phyloP scores from a whole-genome alignment of 2,797 vertebrate genomes.

The Platalea minor region DNA sequence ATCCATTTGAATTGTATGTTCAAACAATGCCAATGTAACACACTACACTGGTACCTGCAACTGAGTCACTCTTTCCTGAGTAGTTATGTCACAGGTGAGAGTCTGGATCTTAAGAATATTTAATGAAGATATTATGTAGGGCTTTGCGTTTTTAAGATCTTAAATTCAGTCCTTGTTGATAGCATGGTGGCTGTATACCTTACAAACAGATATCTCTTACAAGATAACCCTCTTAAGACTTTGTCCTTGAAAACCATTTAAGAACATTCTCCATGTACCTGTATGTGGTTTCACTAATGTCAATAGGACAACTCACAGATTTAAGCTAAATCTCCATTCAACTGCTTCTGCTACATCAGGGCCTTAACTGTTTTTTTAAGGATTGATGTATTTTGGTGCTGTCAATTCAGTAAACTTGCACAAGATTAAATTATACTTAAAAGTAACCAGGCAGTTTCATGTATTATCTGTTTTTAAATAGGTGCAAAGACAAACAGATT shows the following conservation, averaged over 20 bases:
- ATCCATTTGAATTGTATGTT: neutral
- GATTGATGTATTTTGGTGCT: neutral
- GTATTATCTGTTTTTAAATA: neutral
- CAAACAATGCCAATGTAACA: neutral
- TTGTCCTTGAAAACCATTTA: neutral
- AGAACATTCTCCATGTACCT: neutral
- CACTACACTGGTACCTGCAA: neutral
- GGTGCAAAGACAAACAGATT: neutral
- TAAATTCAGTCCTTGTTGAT: neutral
- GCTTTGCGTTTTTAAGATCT: neutral
- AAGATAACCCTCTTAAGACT: neutral
- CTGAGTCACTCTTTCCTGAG: neutral
- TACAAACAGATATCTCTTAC: fast-evolving
- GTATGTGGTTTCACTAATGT: neutral
- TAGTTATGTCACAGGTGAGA: neutral
- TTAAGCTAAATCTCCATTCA: neutral
- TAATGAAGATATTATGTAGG: neutral
- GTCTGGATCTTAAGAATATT: neutral
- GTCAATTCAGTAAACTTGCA: neutral
- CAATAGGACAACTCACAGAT: neutral
- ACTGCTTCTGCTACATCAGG: neutral
- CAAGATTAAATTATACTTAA: neutral
- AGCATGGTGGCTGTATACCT: neutral
- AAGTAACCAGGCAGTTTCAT: neutral
- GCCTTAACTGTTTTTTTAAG: neutral